Evolutionary conservation across 2,888 invertebrate genomes (phyloP), one percentile per base, ranked within the genome.

Genomic region (Notocelia uddmanniana): DNA sequence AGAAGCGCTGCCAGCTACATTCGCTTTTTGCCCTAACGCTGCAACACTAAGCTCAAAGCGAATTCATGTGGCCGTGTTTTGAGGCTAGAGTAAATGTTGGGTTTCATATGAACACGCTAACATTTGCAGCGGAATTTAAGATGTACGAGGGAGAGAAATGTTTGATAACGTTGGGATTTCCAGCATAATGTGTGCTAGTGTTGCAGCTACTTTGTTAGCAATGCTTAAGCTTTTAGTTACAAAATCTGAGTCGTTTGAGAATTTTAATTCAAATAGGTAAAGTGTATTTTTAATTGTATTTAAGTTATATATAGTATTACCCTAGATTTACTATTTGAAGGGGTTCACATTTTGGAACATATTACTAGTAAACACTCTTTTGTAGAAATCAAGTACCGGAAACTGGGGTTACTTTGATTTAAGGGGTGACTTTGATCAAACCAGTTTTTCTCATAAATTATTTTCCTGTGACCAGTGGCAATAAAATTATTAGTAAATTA

Each of bases 11-110:
- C 76, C 79, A 78, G 80, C 79, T 79, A 83, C 83, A 83, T 85
- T 83, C 80, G 82, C 83, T 85, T 87, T 90, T 86, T 84, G 80
- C 85, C 83, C 81, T 79, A 79, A 80, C 81, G 79, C 77, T 80
- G 80, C 81, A 78, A 74, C 77, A 68, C 67, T 59, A 77, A 77
- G 80, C 79, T 86, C 82, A 85, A 85, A 85, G 82, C 75, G 77
- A 79, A 73, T 69, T 68, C 63, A 58, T 69, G 66, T 58, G 54
- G 66, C 74, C 63, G 69, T 34, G 69, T 76, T 75, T 69, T 74
- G 45, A 67, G 62, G 74, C 67, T 23, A 48, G 59, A 45, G 66
- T 67, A 67, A 62, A 62, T 26, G 71, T 57, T 31, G 48, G 34
- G 41, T 59, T 66, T 66, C 59, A 70, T 52, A 59, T 66, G 58